Evolutionary conservation across 2,113 vertebrate species (phyloP).

Genomic region (Tragelaphus buxtoni): DNA sequence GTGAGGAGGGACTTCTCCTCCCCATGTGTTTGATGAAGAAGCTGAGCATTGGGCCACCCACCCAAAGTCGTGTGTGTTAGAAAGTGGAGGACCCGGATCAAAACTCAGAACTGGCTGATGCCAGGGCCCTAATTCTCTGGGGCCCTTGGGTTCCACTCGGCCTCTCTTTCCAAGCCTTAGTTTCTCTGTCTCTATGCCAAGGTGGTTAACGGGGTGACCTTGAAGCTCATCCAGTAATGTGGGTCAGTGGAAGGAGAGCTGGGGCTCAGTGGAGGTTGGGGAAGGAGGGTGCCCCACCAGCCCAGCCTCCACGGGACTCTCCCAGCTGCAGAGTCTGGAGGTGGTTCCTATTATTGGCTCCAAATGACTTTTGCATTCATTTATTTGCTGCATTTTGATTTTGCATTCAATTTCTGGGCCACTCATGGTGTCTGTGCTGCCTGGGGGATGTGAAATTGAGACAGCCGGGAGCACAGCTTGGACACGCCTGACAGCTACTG

Average conservation of each 20-base stretch:
- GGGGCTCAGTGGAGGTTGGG: not conserved
- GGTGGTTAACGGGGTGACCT: not conserved
- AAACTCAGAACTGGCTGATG: not conserved
- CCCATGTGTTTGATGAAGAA: not conserved
- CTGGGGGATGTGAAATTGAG: constrained; percentile 34
- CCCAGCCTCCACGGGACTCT: not conserved
- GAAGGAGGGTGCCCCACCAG: not conserved
- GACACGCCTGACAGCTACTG: constrained; percentile 9
- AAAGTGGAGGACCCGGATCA: not conserved
- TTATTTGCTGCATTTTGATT: constrained; percentile 65
- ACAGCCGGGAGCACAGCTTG: not conserved
- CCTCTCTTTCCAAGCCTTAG: not conserved
- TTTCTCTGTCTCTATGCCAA: not conserved
- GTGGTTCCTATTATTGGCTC: constrained; percentile 36
- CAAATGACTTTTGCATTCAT: constrained; percentile 62
- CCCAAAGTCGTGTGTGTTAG: not conserved
- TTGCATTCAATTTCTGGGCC: constrained; percentile 65
- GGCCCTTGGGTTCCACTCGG: not conserved
- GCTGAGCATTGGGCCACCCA: not conserved
- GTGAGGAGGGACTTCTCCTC: not conserved
- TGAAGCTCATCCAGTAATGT: not conserved
- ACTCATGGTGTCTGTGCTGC: constrained; percentile 22
- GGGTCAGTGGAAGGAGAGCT: not conserved
- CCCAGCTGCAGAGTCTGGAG: not conserved
- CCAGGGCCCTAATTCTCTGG: not conserved